Percentiles rank a stretch among this genome's conserved stretches.
Conservation (phyloP, 2,113 vertebrate genomes). For the Nothocercus julius region DNA sequence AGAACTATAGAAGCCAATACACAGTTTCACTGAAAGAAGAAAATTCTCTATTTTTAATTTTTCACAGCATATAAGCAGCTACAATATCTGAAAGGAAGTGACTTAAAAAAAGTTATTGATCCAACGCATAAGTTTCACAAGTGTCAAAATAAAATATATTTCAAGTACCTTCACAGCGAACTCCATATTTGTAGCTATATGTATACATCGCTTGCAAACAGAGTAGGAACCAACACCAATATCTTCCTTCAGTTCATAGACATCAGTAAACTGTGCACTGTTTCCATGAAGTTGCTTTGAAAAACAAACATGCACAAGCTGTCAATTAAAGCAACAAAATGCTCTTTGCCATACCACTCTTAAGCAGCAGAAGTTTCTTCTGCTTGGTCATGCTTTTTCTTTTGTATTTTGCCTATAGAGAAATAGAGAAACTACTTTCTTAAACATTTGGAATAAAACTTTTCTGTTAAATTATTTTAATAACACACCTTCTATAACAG, state of each 20-base stretch:
- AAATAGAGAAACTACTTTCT: background rate
- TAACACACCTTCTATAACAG: background rate
- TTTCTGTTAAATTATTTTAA: background rate
- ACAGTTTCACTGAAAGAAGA: background rate
- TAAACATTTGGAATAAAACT: background rate
- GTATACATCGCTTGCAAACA: conserved; percentile 94
- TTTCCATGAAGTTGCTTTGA: conserved; percentile 88
- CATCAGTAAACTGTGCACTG: conserved; percentile 87
- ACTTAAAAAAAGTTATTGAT: background rate
- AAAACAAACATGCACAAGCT: conserved; percentile 1
- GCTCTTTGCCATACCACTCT: background rate
- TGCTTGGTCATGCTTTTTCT: background rate
- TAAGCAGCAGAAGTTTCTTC: background rate
- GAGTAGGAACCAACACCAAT: conserved; percentile 97
- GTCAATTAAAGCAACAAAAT: background rate
- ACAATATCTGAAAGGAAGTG: background rate
- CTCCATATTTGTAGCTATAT: conserved; percentile 89
- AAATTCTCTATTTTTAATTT: background rate
- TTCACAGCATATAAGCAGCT: background rate
- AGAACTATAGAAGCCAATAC: background rate
- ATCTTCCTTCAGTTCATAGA: conserved; percentile 95
- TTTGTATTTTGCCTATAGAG: background rate
- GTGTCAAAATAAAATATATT: background rate
- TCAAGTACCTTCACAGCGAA: conserved; percentile 93
- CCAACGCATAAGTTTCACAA: background rate